Evolutionary conservation across 2,888 invertebrate species (phyloP).

Genomic region (Heliconius cydno): DNA sequence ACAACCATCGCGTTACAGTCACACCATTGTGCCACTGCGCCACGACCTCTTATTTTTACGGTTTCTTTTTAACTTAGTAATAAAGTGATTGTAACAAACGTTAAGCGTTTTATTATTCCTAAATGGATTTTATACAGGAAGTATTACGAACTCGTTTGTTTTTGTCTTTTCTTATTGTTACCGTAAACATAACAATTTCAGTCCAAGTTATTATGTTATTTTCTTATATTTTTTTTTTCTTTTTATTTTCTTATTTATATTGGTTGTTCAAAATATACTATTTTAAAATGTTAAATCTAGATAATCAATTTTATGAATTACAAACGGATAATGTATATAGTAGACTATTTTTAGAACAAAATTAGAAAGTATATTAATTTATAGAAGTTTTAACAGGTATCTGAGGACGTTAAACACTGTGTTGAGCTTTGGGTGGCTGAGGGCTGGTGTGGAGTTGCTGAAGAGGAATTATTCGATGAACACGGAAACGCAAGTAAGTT

Average conservation of each 20-base stretch:
- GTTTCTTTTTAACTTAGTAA: background rate
- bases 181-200: background rate
- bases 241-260: too few species aligned
- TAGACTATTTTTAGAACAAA: background rate
- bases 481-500: slow-evolving; percentile 65
- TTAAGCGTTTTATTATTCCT: background rate
- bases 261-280: too few species aligned
- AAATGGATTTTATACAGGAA: slow-evolving; percentile 1
- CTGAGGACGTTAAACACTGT: slow-evolving; percentile 78
- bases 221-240: too few species aligned
- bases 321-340: too few species aligned
- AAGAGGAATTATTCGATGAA: slow-evolving; percentile 75
- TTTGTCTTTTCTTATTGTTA: background rate
- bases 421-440: slow-evolving; percentile 77
- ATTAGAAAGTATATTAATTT: background rate
- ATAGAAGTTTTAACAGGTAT: slow-evolving; percentile 60
- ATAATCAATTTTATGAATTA: too few species aligned
- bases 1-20: too few species aligned
- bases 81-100: background rate
- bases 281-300: too few species aligned
- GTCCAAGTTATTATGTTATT: background rate
- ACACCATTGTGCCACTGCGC: too few species aligned
- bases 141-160: background rate
- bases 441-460: slow-evolving; percentile 79
- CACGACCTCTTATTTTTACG: too few species aligned